Conservation (phyloP, 2,888 invertebrate genomes). For the Tubulanus polymorphus region DNA sequence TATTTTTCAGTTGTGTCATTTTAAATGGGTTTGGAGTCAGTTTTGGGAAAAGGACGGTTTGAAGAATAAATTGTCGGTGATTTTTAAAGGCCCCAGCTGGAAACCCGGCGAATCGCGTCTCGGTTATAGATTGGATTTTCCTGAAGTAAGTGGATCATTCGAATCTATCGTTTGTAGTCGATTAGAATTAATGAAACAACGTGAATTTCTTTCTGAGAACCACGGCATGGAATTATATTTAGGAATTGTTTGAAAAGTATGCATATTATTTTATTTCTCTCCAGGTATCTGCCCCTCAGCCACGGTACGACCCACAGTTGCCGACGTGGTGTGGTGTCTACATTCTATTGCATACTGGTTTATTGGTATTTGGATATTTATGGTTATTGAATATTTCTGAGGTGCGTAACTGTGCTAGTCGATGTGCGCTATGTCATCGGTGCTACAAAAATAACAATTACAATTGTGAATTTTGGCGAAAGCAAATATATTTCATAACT, state of each 20-base stretch:
- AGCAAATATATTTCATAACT: no score
- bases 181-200: background rate
- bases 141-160: constrained; percentile 60
- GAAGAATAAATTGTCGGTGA: constrained; percentile 65
- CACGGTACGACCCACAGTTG: constrained; percentile 35
- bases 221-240: no score
- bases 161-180: background rate
- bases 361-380: no score
- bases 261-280: no score
- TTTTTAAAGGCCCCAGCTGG: constrained; percentile 87
- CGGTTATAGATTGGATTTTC: constrained; percentile 71
- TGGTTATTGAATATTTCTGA: no score
- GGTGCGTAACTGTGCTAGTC: no score
- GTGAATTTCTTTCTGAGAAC: background rate
- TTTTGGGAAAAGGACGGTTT: constrained; percentile 61
- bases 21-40: constrained; percentile 64
- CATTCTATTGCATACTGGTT: constrained; percentile 26
- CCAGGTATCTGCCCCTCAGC: no score
- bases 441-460: no score
- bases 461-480: no score
- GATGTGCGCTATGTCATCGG: no score
- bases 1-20: constrained; percentile 68
- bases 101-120: constrained; percentile 70
- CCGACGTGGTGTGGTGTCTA: constrained; percentile 30
- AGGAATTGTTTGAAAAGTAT: no score